phyloP scores from a whole-genome alignment of 2,888 invertebrate genomes.

The Cecidostiba fungosa region DNA sequence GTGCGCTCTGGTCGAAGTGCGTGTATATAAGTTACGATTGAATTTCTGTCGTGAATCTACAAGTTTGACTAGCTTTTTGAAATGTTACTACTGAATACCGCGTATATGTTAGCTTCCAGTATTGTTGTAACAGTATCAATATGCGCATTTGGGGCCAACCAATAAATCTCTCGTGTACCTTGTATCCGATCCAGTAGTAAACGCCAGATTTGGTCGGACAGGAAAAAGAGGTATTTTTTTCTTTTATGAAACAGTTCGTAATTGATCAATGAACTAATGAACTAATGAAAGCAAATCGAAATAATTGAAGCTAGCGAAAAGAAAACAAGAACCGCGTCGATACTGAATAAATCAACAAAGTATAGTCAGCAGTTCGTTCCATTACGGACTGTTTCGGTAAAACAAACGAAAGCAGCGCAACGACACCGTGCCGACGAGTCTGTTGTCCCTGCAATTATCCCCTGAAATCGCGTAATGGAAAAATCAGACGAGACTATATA shows the following conservation, averaged over 20 bases:
- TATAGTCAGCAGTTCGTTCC: not conserved
- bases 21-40: too few relatives aligned
- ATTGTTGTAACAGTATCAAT: too few relatives aligned
- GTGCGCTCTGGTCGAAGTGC: too few relatives aligned
- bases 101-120: too few relatives aligned
- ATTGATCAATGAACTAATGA: not conserved
- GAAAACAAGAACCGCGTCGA: not conserved
- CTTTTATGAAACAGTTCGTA: not conserved
- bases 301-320: too few relatives aligned
- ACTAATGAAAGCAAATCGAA: not conserved
- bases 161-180: too few relatives aligned
- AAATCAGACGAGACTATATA: slow-evolving; percentile 12
- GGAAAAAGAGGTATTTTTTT: not conserved
- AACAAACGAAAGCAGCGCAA: not conserved
- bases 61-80: not conserved
- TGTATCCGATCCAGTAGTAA: not conserved
- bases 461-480: slow-evolving; percentile 36
- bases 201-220: not conserved
- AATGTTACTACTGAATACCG: not conserved
- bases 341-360: not conserved
- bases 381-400: not conserved
- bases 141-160: not conserved
- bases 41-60: not conserved
- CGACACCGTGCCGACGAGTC: not conserved
- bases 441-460: slow-evolving; percentile 42